phyloP scores from a whole-genome alignment of 2,888 invertebrate species.

The Pecten maximus region DNA sequence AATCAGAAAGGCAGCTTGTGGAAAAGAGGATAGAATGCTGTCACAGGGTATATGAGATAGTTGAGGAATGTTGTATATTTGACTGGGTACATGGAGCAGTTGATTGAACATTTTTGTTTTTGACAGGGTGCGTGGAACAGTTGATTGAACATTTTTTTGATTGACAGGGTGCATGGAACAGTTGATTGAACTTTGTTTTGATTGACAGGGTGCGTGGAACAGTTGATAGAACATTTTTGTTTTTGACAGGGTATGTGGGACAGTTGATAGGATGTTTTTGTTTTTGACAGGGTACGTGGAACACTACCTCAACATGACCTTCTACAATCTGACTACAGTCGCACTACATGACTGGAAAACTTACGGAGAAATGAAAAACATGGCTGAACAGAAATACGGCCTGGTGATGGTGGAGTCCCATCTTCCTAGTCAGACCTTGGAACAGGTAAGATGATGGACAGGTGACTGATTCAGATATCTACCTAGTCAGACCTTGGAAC shows the following conservation, averaged over 20 bases:
- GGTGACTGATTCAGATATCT: neutral
- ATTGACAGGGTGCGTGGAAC: too few species aligned
- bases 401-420: conserved; percentile 94
- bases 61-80: too few species aligned
- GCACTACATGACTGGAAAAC: conserved; percentile 98
- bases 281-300: conserved; percentile 87
- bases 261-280: neutral
- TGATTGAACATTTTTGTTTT: neutral
- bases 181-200: too few species aligned
- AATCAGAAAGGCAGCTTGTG: too few species aligned
- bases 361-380: conserved; percentile 97
- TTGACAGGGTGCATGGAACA: too few species aligned
- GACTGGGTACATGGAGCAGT: too few species aligned
- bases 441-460: conserved; percentile 87
- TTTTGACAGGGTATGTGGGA: neutral
- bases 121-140: neutral
- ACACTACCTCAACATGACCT: conserved; percentile 95
- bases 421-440: conserved; percentile 96
- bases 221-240: neutral
- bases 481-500: too few species aligned
- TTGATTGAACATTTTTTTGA: neutral
- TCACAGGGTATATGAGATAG: too few species aligned
- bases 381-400: conserved; percentile 92
- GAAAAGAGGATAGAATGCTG: too few species aligned
- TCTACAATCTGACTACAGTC: conserved; percentile 98